A percentile compares a stretch with the other conserved stretches of the same genome.
phyloP scores from a whole-genome alignment of 1,140 invertebrate species.

The Pachypsylla venusta region DNA sequence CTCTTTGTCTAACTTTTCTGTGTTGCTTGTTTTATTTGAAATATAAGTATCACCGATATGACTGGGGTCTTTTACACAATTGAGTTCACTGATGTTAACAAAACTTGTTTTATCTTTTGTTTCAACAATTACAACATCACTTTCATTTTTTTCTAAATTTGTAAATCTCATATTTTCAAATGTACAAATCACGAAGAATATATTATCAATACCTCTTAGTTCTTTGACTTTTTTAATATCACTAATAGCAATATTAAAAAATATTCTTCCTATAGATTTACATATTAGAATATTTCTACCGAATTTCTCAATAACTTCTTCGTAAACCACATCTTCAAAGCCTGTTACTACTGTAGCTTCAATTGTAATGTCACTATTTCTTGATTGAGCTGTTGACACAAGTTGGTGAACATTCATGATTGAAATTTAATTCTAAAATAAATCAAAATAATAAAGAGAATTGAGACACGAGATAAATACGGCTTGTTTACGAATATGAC shows the following conservation, averaged over 20 bases:
- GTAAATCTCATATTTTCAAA: constrained; percentile 29
- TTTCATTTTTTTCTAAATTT: constrained; percentile 10
- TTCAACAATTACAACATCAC: neutral
- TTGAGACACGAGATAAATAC: too few species aligned
- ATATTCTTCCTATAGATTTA: constrained; percentile 35
- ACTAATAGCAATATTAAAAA: constrained; percentile 30
- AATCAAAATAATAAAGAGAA: too few species aligned
- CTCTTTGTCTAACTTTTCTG: constrained; percentile 7
- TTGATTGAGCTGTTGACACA: neutral
- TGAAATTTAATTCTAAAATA: too few species aligned
- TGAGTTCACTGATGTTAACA: neutral
- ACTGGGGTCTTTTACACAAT: neutral
- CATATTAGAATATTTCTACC: constrained; percentile 23
- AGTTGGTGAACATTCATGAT: neutral
- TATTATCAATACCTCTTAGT: constrained; percentile 29
- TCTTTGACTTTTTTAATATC: constrained; percentile 31
- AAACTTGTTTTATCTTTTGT: neutral
- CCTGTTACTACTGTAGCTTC: constrained; percentile 35
- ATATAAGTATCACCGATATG: neutral
- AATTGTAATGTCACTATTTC: constrained; percentile 16
- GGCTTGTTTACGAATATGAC: too few species aligned
- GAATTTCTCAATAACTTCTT: constrained; percentile 38
- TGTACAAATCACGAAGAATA: constrained; percentile 27
- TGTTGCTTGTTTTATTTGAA: neutral
- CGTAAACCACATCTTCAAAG: constrained; percentile 37